Percentiles rank a stretch among this genome's conserved stretches.
phyloP scores from a whole-genome alignment of 2,113 vertebrate species.

The Nicator chloris region DNA sequence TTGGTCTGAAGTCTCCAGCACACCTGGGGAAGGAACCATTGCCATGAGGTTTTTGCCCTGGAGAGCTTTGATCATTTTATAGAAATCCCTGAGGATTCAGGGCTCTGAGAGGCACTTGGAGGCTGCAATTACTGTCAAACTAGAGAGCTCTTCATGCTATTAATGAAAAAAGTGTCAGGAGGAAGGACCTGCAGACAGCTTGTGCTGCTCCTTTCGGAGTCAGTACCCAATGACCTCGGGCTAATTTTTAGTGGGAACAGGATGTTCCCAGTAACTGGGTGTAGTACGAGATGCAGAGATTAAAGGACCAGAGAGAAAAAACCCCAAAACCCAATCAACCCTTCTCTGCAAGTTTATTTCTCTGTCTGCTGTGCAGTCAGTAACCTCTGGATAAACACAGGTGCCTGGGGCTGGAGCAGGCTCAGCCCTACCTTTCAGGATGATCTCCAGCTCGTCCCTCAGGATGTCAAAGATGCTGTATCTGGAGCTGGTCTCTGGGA shows the following conservation, averaged over 20 bases:
- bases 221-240: background rate
- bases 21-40: conserved; percentile 72
- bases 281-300: background rate
- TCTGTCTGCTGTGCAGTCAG: background rate
- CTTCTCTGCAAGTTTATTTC: background rate
- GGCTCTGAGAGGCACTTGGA: background rate
- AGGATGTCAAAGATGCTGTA: conserved; percentile 95
- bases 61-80: background rate
- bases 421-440: conserved; percentile 85
- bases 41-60: background rate
- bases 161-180: background rate
- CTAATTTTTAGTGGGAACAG: background rate
- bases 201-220: conserved; percentile 5
- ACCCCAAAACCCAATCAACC: background rate
- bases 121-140: background rate
- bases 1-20: conserved; percentile 80
- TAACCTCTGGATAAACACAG: background rate
- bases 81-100: background rate
- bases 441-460: conserved; percentile 90
- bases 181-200: background rate
- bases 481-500: conserved; percentile 91
- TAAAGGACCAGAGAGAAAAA: background rate
- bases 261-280: background rate
- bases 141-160: background rate
- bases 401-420: background rate